phyloP scores from a whole-genome alignment of 2,888 invertebrate species.

The Bellardia pandia region DNA sequence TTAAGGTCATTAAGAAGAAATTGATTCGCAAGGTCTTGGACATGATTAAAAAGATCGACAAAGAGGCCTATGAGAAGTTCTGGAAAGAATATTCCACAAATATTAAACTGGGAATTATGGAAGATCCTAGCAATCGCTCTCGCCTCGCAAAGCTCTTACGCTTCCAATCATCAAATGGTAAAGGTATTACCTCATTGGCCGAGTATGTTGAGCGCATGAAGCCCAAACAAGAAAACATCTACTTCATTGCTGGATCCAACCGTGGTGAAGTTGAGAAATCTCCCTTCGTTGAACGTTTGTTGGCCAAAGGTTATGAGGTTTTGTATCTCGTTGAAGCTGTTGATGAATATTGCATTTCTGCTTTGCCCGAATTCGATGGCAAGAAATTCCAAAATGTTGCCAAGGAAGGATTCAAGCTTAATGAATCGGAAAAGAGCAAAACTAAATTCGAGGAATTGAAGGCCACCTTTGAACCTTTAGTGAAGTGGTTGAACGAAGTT shows the following conservation, averaged over 20 bases:
- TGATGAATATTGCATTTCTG: slow-evolving; percentile 98
- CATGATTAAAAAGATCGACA: slow-evolving; percentile 98
- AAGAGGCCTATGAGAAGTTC: slow-evolving; percentile 95
- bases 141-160: slow-evolving; percentile 96
- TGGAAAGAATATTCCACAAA: slow-evolving; percentile 99
- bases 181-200: slow-evolving; percentile 89
- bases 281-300: slow-evolving; percentile 97
- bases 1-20: slow-evolving; percentile 99
- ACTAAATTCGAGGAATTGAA: slow-evolving; percentile 91
- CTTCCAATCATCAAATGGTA: slow-evolving; percentile 91
- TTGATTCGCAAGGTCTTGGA: slow-evolving; percentile 98
- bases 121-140: slow-evolving; percentile 98
- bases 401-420: slow-evolving; percentile 97
- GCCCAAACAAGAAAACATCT: slow-evolving; percentile 96
- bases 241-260: slow-evolving; percentile 96
- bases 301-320: slow-evolving; percentile 97
- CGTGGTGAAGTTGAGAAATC: slow-evolving; percentile 94
- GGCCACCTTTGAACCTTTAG: slow-evolving; percentile 93
- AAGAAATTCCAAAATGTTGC: slow-evolving; percentile 99
- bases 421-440: slow-evolving; percentile 89
- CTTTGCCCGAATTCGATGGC: slow-evolving; percentile 98
- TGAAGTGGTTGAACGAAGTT: slow-evolving; percentile 94
- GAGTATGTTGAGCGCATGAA: slow-evolving; percentile 98
- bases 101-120: slow-evolving; percentile 97
- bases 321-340: slow-evolving; percentile 97